Conservation (phyloP, 2,888 invertebrate genomes). For the Germaria angustata region DNA sequence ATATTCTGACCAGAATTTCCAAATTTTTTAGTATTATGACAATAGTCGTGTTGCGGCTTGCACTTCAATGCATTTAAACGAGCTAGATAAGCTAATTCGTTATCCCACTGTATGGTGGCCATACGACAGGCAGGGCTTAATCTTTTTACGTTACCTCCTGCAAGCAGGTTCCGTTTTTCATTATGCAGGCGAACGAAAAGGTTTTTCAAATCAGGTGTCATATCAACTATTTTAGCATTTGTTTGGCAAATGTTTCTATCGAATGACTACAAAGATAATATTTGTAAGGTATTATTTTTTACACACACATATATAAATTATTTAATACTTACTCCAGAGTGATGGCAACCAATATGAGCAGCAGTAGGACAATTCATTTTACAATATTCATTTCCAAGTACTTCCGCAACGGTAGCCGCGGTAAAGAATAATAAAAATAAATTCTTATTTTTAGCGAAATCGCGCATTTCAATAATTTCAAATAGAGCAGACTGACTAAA, state of each 20-base stretch:
- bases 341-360: not conserved
- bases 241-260: not conserved
- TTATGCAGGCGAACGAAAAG: not conserved
- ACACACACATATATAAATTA: not conserved
- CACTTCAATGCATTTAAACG: not conserved
- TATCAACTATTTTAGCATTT: not conserved
- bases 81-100: not conserved
- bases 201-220: not conserved
- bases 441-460: not conserved
- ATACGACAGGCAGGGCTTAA: not conserved
- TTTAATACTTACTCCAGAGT: not conserved
- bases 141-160: not conserved
- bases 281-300: not conserved
- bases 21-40: not conserved
- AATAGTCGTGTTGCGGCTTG: not conserved
- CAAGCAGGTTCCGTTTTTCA: not conserved
- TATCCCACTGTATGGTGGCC: not conserved
- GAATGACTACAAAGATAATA: not conserved
- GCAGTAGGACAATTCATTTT: not conserved
- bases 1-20: not conserved
- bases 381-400: not conserved
- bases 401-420: not conserved
- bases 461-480: too few relatives aligned
- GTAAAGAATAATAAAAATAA: not conserved
- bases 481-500: too few relatives aligned